A percentile compares a stretch with the other conserved stretches of the same genome.
Conservation (phyloP, 2,888 invertebrate genomes). For the Machimus rusticus region DNA sequence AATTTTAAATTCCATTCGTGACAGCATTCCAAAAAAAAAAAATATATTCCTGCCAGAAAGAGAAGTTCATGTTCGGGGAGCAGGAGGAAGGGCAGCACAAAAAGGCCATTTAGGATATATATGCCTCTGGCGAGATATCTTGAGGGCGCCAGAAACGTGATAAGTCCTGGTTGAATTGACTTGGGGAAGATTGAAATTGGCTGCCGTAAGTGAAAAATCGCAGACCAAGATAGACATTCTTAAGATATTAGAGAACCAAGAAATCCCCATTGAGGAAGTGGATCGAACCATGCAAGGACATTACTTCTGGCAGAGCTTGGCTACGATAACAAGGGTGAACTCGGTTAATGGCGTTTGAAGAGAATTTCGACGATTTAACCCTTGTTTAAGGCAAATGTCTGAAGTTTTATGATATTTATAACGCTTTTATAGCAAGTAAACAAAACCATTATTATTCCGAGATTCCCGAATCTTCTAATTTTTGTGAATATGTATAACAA, state of each 20-base stretch:
- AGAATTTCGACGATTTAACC: not conserved
- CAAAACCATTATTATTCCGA: not conserved
- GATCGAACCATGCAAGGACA: not conserved
- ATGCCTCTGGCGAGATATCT: not conserved
- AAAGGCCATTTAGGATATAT: not conserved
- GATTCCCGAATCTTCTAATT: not conserved
- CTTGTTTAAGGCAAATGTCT: not conserved
- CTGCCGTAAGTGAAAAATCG: not conserved
- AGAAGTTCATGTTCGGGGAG: not conserved
- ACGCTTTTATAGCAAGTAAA: not conserved
- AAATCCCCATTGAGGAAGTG: not conserved
- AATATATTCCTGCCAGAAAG: not conserved
- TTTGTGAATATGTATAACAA: not conserved
- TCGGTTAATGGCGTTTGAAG: not conserved
- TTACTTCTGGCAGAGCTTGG: not conserved
- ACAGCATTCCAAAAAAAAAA: not conserved
- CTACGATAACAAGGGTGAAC: not conserved
- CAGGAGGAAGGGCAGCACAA: not conserved
- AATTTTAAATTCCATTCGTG: not conserved
- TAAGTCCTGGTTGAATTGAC: not conserved
- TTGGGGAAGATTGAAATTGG: not conserved
- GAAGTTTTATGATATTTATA: not conserved
- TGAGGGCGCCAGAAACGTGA: not conserved
- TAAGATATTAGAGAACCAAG: not conserved
- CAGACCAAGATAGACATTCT: not conserved